Evolutionary conservation across 1,140 invertebrate species (phyloP), one percentile per base, ranked within the genome.

Genomic region (Cheumatopsyche charites): DNA sequence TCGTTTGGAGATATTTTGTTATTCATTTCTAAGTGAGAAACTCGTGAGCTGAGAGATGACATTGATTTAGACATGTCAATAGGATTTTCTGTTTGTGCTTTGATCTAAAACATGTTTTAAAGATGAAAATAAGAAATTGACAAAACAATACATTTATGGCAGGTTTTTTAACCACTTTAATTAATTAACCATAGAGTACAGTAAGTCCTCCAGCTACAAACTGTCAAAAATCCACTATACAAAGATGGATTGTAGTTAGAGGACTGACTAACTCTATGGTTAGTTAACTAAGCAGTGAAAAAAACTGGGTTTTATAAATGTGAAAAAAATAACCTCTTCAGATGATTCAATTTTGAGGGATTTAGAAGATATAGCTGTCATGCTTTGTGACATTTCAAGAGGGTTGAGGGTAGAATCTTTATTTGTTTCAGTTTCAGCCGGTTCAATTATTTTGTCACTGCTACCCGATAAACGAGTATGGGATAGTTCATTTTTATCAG

Each of bases 361-460:
- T 73, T 81, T 80, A 68, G 78, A 82, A 69, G 80, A 83, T n/a
- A 85, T 81, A 0, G 82, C 81, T 2, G 81, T 83, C n/a, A 82
- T 85, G 72, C 83, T 85, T 68, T 83, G 83, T 0, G 82, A 85
- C 82, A 84, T 84, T 77, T 84, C 83, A 78, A 83, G 80, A 4
- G 82, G 62, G 17, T 26, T 82, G 67, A 82, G 81, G 41, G 79
- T 76, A 41, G 82, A 78, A 19, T 72, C 58, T 62, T 74, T 74
- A 63, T 80, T 77, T 23, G 81, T 81, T 41, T 84, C 82, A 52
- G 82, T 80, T 42, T 82, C 58, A 17, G 80, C 79, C n/a, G 79
- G 80, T 29, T 84, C 82, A 23, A 82, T 72, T 67, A 85, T 79
- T 75, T 80, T 83, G 29, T 76, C 61, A 29, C 66, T 74, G 49